Base-by-base conservation (phyloP, 2,888 invertebrate genomes). In the Beris morrisii region DNA sequence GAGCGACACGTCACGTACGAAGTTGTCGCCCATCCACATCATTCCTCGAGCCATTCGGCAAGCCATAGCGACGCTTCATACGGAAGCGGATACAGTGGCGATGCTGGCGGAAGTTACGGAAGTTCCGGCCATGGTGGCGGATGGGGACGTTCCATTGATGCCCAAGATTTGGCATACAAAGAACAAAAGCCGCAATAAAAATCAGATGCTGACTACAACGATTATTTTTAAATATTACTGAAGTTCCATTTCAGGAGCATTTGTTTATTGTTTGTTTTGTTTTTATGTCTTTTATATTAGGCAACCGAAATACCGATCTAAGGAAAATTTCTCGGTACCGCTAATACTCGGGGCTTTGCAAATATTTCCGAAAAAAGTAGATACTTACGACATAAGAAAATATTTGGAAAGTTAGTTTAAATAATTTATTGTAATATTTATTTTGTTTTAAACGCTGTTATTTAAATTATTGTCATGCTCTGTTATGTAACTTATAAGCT, bases 1-100 rank as follows among this genome's bases (percentile, higher is more conserved):
- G 89, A 91, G 81, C 93, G 92, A 77, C 92, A 92, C 76, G 93
- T 93, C 70, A 93, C 93, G 4, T 93, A 93, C 76, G 93, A 93
- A 77, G 92, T 93, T 44, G 91, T 93, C 0, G 87, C 91, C 0
- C 93, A 93, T 78, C 92, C 92, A 64, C 92, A 92, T 74, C 91
- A 92, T 78, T 84, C 87, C 69, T 83, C 86, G 71, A 86, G 87
- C 75, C 87, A 88, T 76, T 85, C 87, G 69, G 85, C 87, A 68
- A 85, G 86, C 65, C 88, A 90, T 71, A 87, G 88, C 73, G 90
- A 91, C 68, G 22, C 22, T 22, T 82, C 84, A 38, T 84, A 84
- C 72, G 83, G 84, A 66, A 83, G 76, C 32, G 79, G 82, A 56
- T 83, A 83, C 70, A 87, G 86, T 64, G 83, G 84, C 68, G 84